phyloP scores from a whole-genome alignment of 2,113 vertebrate species.

The Bubalus kerabau region DNA sequence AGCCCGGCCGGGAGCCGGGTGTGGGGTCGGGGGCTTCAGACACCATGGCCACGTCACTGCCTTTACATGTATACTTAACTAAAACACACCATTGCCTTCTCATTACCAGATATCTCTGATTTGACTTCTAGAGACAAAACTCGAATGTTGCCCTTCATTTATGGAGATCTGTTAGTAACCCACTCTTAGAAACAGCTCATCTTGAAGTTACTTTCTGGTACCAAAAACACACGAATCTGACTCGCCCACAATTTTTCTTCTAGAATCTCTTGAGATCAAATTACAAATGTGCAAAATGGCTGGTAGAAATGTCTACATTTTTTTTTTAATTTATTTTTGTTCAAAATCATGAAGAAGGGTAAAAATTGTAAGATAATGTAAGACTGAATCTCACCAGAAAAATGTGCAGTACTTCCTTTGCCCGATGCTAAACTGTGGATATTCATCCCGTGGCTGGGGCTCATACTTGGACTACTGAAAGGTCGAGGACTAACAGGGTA shows the following conservation, averaged over 20 bases:
- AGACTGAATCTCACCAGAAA: conserved; percentile 82
- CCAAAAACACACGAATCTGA: background rate
- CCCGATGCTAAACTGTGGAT: conserved; percentile 82
- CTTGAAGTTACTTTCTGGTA: background rate
- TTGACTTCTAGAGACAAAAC: background rate
- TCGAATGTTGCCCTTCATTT: background rate
- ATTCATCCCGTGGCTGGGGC: conserved; percentile 84
- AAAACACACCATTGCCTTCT: background rate
- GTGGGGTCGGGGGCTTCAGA: background rate
- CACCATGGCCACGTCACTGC: too few species aligned
- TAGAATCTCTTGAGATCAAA: background rate
- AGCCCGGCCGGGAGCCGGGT: fast-evolving
- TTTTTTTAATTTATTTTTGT: background rate
- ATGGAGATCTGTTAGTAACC: background rate
- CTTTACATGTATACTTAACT: background rate
- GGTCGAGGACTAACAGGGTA: conserved; percentile 93
- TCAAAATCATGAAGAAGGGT: background rate
- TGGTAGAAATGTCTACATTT: background rate
- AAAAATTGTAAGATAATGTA: background rate
- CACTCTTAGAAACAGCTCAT: background rate
- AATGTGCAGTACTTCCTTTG: conserved; percentile 90
- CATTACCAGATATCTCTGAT: background rate
- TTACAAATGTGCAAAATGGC: background rate
- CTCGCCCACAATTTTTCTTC: background rate
- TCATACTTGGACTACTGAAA: conserved; percentile 94